Evolutionary conservation across 2,888 invertebrate genomes (phyloP).

Genomic region (Cotesia congregata): DNA sequence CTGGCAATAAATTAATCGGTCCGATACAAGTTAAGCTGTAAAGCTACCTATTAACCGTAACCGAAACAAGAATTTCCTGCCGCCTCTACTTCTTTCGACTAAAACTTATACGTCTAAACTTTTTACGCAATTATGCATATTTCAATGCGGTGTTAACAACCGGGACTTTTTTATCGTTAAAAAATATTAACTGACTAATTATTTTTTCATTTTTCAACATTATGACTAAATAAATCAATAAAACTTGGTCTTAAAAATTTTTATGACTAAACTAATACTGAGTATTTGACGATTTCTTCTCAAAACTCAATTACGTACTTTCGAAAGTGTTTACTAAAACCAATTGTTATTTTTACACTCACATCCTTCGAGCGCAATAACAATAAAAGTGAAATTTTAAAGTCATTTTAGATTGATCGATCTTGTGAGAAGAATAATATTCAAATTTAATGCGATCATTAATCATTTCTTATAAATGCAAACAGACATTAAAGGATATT

Average conservation of each 20-base stretch:
- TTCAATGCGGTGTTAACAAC: not conserved
- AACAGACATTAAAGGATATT: not conserved
- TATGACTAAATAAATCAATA: not conserved
- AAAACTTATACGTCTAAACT: not conserved
- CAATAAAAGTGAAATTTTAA: not conserved
- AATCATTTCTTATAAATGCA: not conserved
- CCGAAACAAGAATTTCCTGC: constrained; percentile 34
- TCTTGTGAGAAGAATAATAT: not conserved
- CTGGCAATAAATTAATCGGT: not conserved
- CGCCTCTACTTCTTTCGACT: not conserved
- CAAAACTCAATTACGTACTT: not conserved
- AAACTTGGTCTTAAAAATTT: not conserved
- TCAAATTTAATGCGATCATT: not conserved
- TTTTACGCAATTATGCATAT: not conserved
- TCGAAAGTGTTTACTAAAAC: not conserved
- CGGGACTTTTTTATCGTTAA: not conserved
- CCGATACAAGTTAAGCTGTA: constrained; percentile 10
- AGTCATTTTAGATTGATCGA: not conserved
- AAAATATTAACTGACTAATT: not conserved
- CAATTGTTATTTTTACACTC: not conserved
- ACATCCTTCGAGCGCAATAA: not conserved
- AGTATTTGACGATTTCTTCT: not conserved
- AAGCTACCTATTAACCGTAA: constrained; percentile 41
- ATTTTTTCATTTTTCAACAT: not conserved
- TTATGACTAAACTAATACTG: not conserved